Base-by-base conservation (phyloP, 2,888 invertebrate genomes). In the Zaprionus lineosus region DNA sequence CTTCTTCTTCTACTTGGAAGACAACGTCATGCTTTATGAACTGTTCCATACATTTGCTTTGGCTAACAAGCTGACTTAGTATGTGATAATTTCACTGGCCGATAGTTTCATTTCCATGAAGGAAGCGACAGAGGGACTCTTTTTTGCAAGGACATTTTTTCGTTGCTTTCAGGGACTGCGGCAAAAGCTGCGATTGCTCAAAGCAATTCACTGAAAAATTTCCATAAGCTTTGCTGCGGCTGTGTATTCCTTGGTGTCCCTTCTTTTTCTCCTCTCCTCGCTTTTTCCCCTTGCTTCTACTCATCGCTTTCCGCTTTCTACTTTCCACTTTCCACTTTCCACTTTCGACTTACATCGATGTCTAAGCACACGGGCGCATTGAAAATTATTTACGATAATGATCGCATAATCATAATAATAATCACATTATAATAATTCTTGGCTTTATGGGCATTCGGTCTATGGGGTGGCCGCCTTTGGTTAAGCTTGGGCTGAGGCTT, bases 331-430 rank as follows among this genome's bases (percentile, higher is more conserved):
- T 7, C 5, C 6, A 19, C 7, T 21, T 11, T 1, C 28, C 39
- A 1, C 1, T 2, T 19, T 21, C 28, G 4, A 19, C 31, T 37
- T 44, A 60, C 64, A 69, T 68, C 62, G 74, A 65, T 69, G 84
- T 79, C 84, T 58, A 72, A 65, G 79, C 81, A 76, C 86, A 84
- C 66, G 83, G 72, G 69, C 67, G 71, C 82, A 75, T 75, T 82
- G 73, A 75, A 84, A 86, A 84, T 82, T 86, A 82, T 86, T 84
- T 86, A 82, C 85, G 82, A 86, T 86, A 82, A 86, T 65, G 86
- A 78, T 86, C 73, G 75, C 86, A 83, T 86, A 86, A 83, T 83
- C 86, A 86, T 83, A 84, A 83, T 82, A 82, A 82, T 83, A 83
- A 84, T 86, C 82, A 86, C 82, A 83, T 83, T 86, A 83, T 86